Percentiles rank a stretch among this genome's conserved stretches.
Evolutionary conservation across 2,797 vertebrate genomes (phyloP).

Genomic region (Delichon dasypus): DNA sequence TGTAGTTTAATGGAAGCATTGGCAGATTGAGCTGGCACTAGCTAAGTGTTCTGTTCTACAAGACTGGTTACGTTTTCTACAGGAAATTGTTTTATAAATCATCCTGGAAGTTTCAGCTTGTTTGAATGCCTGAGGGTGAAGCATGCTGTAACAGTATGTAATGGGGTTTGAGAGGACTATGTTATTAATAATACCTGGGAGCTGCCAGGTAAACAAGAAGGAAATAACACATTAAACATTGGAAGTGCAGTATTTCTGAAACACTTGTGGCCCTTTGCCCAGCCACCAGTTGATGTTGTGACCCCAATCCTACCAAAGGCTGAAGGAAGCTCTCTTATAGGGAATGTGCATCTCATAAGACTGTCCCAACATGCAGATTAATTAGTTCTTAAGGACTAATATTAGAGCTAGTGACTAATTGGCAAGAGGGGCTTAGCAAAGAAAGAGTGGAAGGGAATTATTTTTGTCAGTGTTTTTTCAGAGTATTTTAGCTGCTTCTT

Average conservation of each 20-base stretch:
- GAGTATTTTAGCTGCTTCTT: background rate
- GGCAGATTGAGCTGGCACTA: conserved; percentile 16
- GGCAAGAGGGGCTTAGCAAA: background rate
- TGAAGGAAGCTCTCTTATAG: background rate
- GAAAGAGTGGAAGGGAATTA: background rate
- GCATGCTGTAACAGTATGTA: background rate
- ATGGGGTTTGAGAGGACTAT: background rate
- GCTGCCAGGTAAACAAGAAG: background rate
- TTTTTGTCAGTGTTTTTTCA: background rate
- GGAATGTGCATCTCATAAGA: background rate
- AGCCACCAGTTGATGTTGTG: background rate
- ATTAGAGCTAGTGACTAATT: background rate
- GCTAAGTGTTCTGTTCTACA: conserved; percentile 67
- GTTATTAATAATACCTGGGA: background rate
- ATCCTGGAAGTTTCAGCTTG: conserved; percentile 37
- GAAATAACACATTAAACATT: background rate
- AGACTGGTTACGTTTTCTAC: conserved; percentile 45
- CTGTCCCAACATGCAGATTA: background rate
- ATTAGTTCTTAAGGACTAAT: background rate
- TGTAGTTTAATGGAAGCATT: conserved; percentile 49
- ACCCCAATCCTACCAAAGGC: background rate
- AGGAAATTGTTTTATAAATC: conserved; percentile 75
- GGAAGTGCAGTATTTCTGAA: background rate
- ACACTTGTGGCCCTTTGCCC: background rate
- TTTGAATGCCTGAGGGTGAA: conserved; percentile 12